Base-by-base conservation (phyloP, 30 jellyfish, hydroid and myxozoan species). In the Clytia hemisphaerica region DNA sequence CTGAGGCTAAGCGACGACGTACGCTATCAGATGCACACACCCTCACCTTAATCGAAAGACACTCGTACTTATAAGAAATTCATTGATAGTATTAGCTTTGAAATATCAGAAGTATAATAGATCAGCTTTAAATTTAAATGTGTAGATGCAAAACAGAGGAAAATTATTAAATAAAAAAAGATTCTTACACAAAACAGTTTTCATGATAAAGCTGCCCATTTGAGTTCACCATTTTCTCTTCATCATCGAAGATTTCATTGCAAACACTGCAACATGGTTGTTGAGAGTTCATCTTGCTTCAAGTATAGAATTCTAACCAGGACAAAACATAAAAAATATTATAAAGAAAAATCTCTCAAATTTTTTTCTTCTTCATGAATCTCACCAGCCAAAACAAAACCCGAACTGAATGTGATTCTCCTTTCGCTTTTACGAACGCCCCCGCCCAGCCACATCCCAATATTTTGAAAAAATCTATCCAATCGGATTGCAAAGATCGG, bases 181-280 rank as follows among this genome's bases (percentile, higher is more conserved):
- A 42, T 7, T 63, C 95, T 77, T 69, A 84, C 95, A 84, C 95
- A 77, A 84, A 84, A 73, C 95, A 84, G 57, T 60, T 76, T 45
- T 84, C 95, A 53, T 84, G 95, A 47, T 76, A 84, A 45, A 84
- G 62, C 37, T 72, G 88, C 16, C 95, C 95, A 62, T 81, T 77
- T 29, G 95, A 73, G 47, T 76, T 84, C 44, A 84, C 93, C 93
- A 84, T 84, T 26, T 79, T 77, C 50, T 76, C 95, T 37, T 84
- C 95, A 37, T 84, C 93, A 26, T 59, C 84, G 54, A 84, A 76
- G 3, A 63, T 46, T 54, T 84, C 95, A 64, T 71, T 76, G 55
- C 93, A 76, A 28, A 84, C 95, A 59, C 45, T 67, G 71, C 95
- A 84, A 16, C 45, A 27, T 6, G 95, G 82, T 33, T 84, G 87